Percentiles rank a stretch among this genome's conserved stretches.
These are phyloP conservation scores for Arctocebus calabarensis DNA, from an alignment of 2,797 vertebrate genomes.

Conservation along the genomic window DNA sequence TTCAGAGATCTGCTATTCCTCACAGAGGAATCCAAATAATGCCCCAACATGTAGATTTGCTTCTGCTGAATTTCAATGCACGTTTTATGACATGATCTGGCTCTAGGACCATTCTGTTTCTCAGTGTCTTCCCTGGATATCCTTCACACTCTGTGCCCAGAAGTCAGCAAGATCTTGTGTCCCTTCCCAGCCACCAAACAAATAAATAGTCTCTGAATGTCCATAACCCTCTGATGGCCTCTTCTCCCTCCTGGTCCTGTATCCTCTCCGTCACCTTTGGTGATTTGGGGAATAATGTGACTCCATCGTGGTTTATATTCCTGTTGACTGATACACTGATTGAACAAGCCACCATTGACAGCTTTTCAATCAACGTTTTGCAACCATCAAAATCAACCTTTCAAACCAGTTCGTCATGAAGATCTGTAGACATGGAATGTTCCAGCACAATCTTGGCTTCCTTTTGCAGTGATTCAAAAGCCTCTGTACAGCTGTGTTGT, in stretches of 20 bases:
- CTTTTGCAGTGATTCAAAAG: conserved; percentile 88
- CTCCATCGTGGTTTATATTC: no score
- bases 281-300: no score
- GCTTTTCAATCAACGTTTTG: conserved; percentile 91
- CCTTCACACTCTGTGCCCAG: no score
- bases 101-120: conserved; percentile 94
- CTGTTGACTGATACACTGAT: no score
- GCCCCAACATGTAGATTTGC: conserved; percentile 98
- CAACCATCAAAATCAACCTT: conserved; percentile 98
- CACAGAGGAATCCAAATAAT: conserved; percentile 98
- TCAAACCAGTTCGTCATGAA: conserved; percentile 96
- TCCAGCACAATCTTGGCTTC: conserved; percentile 98
- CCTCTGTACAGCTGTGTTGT: conserved; percentile 99
- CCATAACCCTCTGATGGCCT: no score
- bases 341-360: conserved; percentile 71
- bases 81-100: conserved; percentile 99
- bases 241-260: no score
- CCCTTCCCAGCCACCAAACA: no score
- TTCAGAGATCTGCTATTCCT: conserved; percentile 99
- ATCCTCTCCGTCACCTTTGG: no score
- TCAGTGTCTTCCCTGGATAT: no score
- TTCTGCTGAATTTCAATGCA: conserved; percentile 99
- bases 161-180: no score
- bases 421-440: conserved; percentile 98
- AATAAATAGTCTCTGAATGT: no score